Evolutionary conservation across 2,888 invertebrate species (phyloP).

Genomic region (Psylliodes chrysocephalus): DNA sequence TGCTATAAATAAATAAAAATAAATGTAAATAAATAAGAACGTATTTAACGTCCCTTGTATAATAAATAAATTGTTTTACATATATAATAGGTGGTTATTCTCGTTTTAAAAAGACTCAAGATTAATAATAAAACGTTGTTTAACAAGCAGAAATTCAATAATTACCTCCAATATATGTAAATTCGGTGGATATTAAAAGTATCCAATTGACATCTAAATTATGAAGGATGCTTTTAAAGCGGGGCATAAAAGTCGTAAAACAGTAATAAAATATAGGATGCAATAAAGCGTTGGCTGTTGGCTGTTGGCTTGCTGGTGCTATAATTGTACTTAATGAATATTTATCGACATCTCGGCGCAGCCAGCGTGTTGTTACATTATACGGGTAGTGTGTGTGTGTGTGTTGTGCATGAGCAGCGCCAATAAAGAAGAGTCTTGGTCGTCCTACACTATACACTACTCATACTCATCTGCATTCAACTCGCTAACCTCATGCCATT

Average conservation of each 20-base stretch:
- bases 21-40: too few relatives aligned
- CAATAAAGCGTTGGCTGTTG: constrained; percentile 65
- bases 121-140: background rate
- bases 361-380: constrained; percentile 55
- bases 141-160: background rate
- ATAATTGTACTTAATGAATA: constrained; percentile 66
- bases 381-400: constrained; percentile 55
- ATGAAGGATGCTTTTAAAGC: constrained; percentile 31
- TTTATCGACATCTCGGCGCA: constrained; percentile 63
- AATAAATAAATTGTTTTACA: too few relatives aligned
- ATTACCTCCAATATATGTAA: background rate
- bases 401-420: constrained; percentile 60
- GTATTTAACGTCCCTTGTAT: too few relatives aligned
- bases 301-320: constrained; percentile 64
- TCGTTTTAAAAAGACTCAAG: too few relatives aligned
- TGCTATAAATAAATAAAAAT: too few relatives aligned
- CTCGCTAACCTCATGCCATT: constrained; percentile 61
- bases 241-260: constrained; percentile 58
- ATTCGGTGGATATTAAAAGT: constrained; percentile 20
- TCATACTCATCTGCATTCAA: constrained; percentile 64
- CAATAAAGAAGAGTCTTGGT: constrained; percentile 59
- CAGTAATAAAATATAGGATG: constrained; percentile 64
- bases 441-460: constrained; percentile 61
- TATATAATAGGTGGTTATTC: too few relatives aligned
- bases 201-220: constrained; percentile 40